Conservation (phyloP, 1,140 invertebrate genomes). For the Microplitis demolitor region DNA sequence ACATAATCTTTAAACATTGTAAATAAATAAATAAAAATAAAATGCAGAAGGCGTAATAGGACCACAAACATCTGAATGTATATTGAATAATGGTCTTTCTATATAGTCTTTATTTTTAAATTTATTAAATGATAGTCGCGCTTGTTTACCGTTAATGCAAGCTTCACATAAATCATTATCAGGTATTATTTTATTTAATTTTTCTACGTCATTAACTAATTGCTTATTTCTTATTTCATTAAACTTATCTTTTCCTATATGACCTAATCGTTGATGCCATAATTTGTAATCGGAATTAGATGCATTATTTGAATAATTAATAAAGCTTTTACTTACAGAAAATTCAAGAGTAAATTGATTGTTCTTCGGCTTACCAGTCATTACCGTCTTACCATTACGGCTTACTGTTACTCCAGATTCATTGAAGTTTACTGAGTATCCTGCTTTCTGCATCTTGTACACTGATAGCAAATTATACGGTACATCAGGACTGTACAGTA, state of each 20-base stretch:
- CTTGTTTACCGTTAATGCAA: constrained; percentile 58
- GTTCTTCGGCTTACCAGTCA: constrained; percentile 40
- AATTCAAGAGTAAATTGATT: constrained; percentile 34
- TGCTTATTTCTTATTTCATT: constrained; percentile 43
- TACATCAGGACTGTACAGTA: constrained; percentile 35
- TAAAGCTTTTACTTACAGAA: constrained; percentile 17
- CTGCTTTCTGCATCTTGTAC: constrained; percentile 39
- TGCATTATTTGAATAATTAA: constrained; percentile 26
- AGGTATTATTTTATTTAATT: neutral
- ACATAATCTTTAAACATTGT: no score
- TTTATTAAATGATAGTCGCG: constrained; percentile 38
- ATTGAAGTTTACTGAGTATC: constrained; percentile 38
- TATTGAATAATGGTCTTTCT: neutral
- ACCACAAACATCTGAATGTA: no score
- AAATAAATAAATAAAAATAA: no score
- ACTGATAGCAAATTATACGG: constrained; percentile 46
- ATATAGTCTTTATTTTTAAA: neutral
- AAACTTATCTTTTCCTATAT: constrained; percentile 49
- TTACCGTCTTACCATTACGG: constrained; percentile 26
- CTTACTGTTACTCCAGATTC: constrained; percentile 35
- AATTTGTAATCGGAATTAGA: constrained; percentile 40
- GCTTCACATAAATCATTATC: constrained; percentile 50
- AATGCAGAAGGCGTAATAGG: no score
- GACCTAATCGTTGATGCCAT: constrained; percentile 50
- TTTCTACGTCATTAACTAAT: constrained; percentile 40